A percentile compares a stretch with the other conserved stretches of the same genome.
Evolutionary conservation across 64 coral and sea anemone species (phyloP).

Genomic region (Exaiptasia diaphana): DNA sequence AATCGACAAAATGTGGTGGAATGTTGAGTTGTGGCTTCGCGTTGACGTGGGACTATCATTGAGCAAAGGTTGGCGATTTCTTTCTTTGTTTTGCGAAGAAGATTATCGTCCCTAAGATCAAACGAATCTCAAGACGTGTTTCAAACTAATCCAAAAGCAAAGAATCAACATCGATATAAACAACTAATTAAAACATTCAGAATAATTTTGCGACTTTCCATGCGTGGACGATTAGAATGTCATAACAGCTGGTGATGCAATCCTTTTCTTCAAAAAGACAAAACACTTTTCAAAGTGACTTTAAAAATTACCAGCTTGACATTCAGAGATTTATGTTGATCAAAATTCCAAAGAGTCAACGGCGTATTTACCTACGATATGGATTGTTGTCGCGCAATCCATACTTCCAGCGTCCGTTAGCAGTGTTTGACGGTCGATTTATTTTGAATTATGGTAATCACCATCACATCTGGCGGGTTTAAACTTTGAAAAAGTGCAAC

Average conservation of each 20-base stretch:
- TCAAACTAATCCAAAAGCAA: no score
- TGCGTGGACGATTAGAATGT: background rate
- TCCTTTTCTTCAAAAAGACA: background rate
- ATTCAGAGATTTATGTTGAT: background rate
- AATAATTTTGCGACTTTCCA: no score
- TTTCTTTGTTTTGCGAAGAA: no score
- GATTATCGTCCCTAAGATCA: no score
- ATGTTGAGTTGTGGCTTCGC: no score
- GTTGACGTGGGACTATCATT: no score
- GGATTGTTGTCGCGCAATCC: background rate
- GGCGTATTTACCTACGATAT: no score
- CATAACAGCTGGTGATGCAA: background rate
- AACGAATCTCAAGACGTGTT: no score
- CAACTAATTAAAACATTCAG: no score
- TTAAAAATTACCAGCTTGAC: background rate
- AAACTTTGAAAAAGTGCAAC: conserved; percentile 14
- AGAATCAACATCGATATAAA: no score
- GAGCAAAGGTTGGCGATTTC: no score
- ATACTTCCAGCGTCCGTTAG: background rate
- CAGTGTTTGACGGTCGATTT: background rate
- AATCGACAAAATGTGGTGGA: no score
- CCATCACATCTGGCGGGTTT: background rate
- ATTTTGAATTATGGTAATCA: conserved; percentile 1
- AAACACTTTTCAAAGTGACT: background rate
- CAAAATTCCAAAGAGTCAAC: background rate